Conservation (phyloP, 2,113 vertebrate species). For the Ciconia boyciana region DNA sequence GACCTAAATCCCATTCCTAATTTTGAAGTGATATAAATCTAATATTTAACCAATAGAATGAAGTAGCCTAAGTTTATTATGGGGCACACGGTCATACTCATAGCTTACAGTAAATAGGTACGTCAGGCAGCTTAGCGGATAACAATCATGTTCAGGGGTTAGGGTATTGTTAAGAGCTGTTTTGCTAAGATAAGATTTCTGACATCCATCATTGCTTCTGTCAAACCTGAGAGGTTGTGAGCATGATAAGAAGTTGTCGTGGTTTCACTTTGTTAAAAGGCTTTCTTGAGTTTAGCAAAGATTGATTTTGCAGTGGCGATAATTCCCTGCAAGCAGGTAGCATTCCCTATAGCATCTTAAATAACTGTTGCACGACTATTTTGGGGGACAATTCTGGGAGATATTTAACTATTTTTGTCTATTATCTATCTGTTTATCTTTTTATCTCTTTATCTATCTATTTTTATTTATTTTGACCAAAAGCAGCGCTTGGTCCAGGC, state of each 20-base stretch:
- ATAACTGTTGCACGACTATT: neutral
- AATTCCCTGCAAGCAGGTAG: neutral
- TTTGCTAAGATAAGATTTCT: conserved; percentile 58
- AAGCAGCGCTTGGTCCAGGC: neutral
- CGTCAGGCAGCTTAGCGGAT: neutral
- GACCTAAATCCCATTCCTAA: neutral
- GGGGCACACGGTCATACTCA: neutral
- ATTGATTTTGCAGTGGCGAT: neutral
- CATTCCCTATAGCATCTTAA: neutral
- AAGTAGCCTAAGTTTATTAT: neutral
- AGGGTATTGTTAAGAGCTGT: conserved; percentile 49
- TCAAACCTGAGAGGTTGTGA: neutral
- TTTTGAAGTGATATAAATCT: neutral
- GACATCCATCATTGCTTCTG: conserved; percentile 54
- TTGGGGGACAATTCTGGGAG: neutral
- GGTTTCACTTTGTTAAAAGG: neutral
- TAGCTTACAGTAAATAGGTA: conserved; percentile 30
- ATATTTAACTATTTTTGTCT: neutral
- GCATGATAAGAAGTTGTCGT: neutral
- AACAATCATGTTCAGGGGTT: conserved; percentile 34
- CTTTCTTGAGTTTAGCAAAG: neutral
- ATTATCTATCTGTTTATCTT: neutral
- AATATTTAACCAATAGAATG: neutral
- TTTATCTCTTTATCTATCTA: neutral
- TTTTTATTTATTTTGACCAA: neutral